phyloP scores from a whole-genome alignment of 2,888 invertebrate species.

The Euplagia quadripunctaria region DNA sequence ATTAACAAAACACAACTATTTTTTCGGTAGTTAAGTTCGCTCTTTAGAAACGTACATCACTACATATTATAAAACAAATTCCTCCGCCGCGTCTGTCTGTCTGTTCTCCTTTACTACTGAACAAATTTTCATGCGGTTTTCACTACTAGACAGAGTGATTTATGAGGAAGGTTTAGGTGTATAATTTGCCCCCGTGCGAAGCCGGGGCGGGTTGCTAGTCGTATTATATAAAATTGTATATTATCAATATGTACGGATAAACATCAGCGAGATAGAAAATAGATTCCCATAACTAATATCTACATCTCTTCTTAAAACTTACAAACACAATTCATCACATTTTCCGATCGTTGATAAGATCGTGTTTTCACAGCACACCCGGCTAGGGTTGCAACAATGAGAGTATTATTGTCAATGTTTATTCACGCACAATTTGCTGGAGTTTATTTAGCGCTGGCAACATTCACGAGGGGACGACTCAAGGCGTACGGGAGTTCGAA shows the following conservation, averaged over 20 bases:
- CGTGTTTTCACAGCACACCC: slow-evolving; percentile 55
- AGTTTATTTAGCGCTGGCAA: slow-evolving; percentile 83
- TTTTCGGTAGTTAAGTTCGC: background rate
- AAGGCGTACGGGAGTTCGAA: slow-evolving; percentile 44
- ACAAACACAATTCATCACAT: slow-evolving; percentile 43
- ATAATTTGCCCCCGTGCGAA: too few species aligned
- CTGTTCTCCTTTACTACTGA: too few species aligned
- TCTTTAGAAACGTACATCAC: too few species aligned
- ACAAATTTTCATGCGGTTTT: too few species aligned
- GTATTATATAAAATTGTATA: too few species aligned
- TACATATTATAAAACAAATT: too few species aligned
- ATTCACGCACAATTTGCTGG: slow-evolving; percentile 85
- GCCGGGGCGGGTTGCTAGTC: too few species aligned
- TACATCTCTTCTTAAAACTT: background rate
- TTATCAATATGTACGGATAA: too few species aligned
- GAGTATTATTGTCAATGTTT: slow-evolving; percentile 82
- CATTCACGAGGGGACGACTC: slow-evolving; percentile 63
- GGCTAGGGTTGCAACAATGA: slow-evolving; percentile 78
- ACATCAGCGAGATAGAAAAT: too few species aligned
- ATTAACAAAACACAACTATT: background rate
- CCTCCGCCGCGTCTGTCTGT: too few species aligned
- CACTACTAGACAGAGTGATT: too few species aligned
- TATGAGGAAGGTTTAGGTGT: too few species aligned
- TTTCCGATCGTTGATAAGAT: slow-evolving; percentile 57
- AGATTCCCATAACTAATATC: background rate